These are phyloP conservation scores for Aldabrachelys gigantea DNA, from an alignment of 2,113 vertebrate genomes.

Conservation along the genomic window DNA sequence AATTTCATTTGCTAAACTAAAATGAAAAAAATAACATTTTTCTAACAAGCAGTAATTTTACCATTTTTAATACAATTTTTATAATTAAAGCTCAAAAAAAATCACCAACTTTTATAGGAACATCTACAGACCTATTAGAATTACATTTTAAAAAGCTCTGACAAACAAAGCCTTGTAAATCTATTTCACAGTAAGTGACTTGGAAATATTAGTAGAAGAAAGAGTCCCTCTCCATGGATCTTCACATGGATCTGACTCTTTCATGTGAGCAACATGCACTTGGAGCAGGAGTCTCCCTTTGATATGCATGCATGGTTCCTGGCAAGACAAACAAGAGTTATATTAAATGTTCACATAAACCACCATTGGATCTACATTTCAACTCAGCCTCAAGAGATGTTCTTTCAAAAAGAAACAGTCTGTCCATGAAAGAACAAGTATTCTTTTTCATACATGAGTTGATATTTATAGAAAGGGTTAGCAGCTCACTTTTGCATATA, in stretches of 20 bases:
- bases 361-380: fast-evolving
- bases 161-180: neutral
- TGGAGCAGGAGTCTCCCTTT: neutral
- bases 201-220: neutral
- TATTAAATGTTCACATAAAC: neutral
- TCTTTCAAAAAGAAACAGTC: neutral
- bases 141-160: neutral
- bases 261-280: neutral
- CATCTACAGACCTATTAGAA: neutral
- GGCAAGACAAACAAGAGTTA: neutral
- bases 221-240: too few relatives aligned
- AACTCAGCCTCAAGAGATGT: neutral
- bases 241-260: too few relatives aligned
- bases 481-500: neutral
- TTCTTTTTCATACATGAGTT: neutral
- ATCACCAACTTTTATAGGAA: neutral
- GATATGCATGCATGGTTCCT: neutral
- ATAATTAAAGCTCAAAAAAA: neutral
- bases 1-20: neutral
- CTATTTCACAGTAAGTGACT: neutral
- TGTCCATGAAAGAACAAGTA: neutral
- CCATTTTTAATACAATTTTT: neutral
- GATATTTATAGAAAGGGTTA: neutral
- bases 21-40: neutral
- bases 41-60: neutral